Conservation (phyloP, 2,888 invertebrate genomes). For the Clepsis dumicolana region DNA sequence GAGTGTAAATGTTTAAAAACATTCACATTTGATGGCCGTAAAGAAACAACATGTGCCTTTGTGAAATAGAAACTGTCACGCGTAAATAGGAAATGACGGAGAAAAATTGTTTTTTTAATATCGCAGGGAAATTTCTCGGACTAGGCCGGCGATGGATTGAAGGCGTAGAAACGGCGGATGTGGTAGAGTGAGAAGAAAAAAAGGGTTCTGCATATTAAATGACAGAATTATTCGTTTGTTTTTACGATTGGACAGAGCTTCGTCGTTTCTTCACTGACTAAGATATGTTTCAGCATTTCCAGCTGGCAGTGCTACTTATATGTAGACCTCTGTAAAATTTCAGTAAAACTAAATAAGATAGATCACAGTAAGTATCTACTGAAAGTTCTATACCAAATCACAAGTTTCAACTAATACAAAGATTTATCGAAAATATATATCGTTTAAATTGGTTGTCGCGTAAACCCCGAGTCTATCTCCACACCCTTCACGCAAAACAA, state of each 20-base stretch:
- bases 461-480: constrained; percentile 21
- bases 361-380: background rate
- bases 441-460: background rate
- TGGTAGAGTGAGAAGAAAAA: no score
- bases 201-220: no score
- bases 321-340: no score
- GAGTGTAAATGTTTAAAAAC: constrained; percentile 10
- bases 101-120: constrained; percentile 60
- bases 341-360: background rate
- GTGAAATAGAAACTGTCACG: constrained; percentile 48
- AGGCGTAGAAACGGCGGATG: background rate
- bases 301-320: no score
- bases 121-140: constrained; percentile 63
- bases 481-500: constrained; percentile 40
- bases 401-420: background rate
- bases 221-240: no score
- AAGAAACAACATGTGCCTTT: constrained; percentile 21
- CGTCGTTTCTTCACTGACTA: no score
- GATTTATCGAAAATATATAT: background rate
- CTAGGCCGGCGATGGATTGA: background rate
- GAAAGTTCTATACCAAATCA: background rate
- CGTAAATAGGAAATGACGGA: constrained; percentile 53
- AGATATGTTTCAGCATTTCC: no score
- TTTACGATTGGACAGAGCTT: no score
- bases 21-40: constrained; percentile 14